Conservation (phyloP, 2,888 invertebrate genomes). For the Rotaria socialis region DNA sequence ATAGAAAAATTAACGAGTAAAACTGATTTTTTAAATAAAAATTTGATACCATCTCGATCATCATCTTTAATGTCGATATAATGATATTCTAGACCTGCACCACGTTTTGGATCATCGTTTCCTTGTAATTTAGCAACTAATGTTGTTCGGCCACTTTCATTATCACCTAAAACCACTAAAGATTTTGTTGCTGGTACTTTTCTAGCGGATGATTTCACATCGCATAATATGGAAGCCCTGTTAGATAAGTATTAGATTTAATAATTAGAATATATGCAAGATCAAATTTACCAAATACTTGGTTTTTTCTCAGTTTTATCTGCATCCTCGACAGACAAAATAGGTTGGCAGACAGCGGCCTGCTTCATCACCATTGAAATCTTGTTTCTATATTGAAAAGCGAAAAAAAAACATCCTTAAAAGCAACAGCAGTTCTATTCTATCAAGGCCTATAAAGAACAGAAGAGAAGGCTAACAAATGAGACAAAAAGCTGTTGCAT, state of each 20-base stretch:
- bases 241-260: not conserved
- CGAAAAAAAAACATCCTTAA: not conserved
- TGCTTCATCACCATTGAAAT: not conserved
- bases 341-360: not conserved
- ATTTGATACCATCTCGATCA: slow-evolving; percentile 41
- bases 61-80: slow-evolving; percentile 47
- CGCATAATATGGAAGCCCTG: slow-evolving; percentile 44
- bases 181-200: slow-evolving; percentile 45
- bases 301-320: not conserved
- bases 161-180: slow-evolving; percentile 44
- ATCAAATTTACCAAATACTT: slow-evolving; percentile 5
- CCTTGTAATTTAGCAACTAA: slow-evolving; percentile 46
- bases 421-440: not conserved
- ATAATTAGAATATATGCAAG: not conserved
- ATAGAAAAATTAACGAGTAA: not conserved
- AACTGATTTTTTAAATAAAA: slow-evolving; percentile 47
- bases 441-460: not conserved
- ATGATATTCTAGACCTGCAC: slow-evolving; percentile 46
- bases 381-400: not conserved
- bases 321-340: not conserved
- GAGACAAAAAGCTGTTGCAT: not conserved
- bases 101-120: slow-evolving; percentile 42
- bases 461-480: not conserved
- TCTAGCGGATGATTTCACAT: slow-evolving; percentile 45
- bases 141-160: slow-evolving; percentile 46